phyloP scores from a whole-genome alignment of 2,797 vertebrate species.

The Platalea minor region DNA sequence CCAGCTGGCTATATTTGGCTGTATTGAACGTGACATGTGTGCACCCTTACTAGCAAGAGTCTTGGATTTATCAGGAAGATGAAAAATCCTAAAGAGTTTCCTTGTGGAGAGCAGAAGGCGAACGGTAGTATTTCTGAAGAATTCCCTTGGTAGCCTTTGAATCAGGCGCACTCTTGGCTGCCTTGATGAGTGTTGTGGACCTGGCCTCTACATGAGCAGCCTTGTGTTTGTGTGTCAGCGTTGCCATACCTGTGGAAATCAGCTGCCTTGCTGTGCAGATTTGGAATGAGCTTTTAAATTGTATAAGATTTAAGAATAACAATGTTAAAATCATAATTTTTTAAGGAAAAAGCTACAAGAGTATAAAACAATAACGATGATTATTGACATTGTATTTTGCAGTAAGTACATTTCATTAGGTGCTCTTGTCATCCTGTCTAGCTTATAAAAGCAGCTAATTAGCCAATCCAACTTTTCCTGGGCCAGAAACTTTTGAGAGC shows the following conservation, averaged over 20 bases:
- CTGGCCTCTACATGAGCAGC: neutral
- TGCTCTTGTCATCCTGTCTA: neutral
- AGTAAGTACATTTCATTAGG: neutral
- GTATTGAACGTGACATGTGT: neutral
- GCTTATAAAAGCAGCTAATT: neutral
- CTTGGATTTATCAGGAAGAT: neutral
- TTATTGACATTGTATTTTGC: neutral
- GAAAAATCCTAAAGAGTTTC: neutral
- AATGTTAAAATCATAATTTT: neutral
- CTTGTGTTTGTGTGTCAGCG: neutral
- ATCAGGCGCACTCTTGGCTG: neutral
- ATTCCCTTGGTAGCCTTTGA: neutral
- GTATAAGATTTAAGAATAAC: neutral
- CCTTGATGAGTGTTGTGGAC: neutral
- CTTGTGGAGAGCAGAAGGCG: neutral
- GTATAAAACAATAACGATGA: neutral
- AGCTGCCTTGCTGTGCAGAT: neutral
- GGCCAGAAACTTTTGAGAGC: neutral
- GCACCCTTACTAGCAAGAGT: neutral
- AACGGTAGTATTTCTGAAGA: neutral
- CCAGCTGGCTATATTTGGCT: neutral
- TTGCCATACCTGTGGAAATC: neutral
- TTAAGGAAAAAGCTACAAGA: neutral
- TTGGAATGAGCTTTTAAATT: neutral
- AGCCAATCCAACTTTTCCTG: neutral